Evolutionary conservation across 2,113 vertebrate genomes (phyloP), one percentile per base, ranked within the genome.

Genomic region (Mixornis gularis): DNA sequence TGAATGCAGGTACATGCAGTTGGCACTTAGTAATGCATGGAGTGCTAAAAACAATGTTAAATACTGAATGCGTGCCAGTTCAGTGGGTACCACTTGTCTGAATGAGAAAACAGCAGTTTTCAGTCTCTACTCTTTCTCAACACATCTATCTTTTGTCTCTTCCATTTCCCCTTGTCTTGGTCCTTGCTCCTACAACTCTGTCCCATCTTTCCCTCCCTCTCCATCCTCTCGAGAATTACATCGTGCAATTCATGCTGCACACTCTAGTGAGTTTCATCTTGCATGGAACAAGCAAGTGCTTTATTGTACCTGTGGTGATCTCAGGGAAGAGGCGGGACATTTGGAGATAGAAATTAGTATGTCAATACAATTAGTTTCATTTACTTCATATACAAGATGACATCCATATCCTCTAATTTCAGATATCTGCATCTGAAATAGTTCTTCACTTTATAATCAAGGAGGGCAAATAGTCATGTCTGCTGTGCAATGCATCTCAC

Each of bases 371-470:
- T 92, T 91, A 69, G 12, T 81, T 93, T 79, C 9, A 65, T 53
- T 92, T 90, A 32, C 21, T 91, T 92, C 36, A 34, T 64, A 24
- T 41, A 21, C 44, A 85, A 49, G 62, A 34, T 41, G 34, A 62
- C 53, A 65, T 72, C 49, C 66, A 17, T 72, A 72, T 82, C 74
- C 71, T 95, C 68, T 95, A 85, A 85, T 91, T 92, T 89, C 26
- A 77, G 48, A 7, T 83, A 85, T 53, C 73, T 91, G 25, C 62
- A 62, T 89, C 66, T 73, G 63, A 92, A 87, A 17, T 87, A 65
- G 46, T 62, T 82, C 26, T 44, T 93, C 22, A n/a, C 70, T 89
- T 94, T 82, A 55, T 91, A 89, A 76, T 89, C 34, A 85, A 55
- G 85, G 63, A 91, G 74, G 79, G 29, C 34, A 82, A 87, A 89